Evolutionary conservation across 2,113 vertebrate species (phyloP).

Genomic region (Eudyptes chrysolophus): DNA sequence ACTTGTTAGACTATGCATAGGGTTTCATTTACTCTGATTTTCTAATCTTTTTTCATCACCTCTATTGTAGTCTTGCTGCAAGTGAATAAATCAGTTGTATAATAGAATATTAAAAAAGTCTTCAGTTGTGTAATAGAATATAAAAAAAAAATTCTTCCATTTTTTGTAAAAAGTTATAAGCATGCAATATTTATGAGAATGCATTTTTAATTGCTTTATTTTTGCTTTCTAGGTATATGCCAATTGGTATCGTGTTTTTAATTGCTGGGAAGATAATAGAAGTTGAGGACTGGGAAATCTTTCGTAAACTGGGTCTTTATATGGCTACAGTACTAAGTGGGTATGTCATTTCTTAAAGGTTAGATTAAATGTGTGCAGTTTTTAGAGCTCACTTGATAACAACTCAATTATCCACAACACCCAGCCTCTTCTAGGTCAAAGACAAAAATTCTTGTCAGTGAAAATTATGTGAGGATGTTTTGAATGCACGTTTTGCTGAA

Average conservation of each 20-base stretch:
- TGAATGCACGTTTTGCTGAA: neutral
- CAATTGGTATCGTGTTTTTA: slow-evolving; percentile 92
- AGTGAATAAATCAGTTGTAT: neutral
- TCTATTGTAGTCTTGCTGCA: neutral
- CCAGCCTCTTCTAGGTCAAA: neutral
- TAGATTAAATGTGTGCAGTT: neutral
- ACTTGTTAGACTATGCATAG: neutral
- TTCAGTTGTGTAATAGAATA: neutral
- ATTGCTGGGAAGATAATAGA: slow-evolving; percentile 97
- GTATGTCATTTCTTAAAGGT: slow-evolving; percentile 74
- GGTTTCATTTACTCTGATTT: neutral
- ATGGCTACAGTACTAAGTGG: slow-evolving; percentile 97
- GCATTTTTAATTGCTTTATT: slow-evolving; percentile 5
- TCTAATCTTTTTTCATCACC: neutral
- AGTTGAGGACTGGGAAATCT: slow-evolving; percentile 98
- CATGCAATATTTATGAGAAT: neutral
- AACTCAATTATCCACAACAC: neutral
- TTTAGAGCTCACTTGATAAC: neutral
- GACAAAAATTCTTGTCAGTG: neutral
- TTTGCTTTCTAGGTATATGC: slow-evolving; percentile 91
- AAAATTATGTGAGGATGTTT: neutral
- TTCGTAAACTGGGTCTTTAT: slow-evolving; percentile 95
- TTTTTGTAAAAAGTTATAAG: neutral
- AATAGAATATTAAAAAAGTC: neutral
- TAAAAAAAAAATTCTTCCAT: neutral